Evolutionary conservation across 2,888 invertebrate species (phyloP).

Genomic region (Nephrotoma guestfalica): DNA sequence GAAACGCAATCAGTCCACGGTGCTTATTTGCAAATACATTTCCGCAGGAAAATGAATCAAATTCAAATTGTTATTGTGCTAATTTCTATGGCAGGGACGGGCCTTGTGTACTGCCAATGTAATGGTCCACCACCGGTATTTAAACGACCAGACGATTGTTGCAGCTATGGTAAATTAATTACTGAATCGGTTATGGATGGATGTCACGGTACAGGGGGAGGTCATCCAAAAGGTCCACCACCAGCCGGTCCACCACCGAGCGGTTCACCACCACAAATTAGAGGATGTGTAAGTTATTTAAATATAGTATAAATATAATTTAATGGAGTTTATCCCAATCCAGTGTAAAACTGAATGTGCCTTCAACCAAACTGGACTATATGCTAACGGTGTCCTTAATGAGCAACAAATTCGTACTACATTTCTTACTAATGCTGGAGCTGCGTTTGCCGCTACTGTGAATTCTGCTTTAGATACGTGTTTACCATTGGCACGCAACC

Average conservation of each 20-base stretch:
- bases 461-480: not conserved
- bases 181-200: not conserved
- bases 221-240: not conserved
- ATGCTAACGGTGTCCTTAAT: not conserved
- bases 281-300: not conserved
- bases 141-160: not conserved
- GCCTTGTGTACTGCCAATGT: not conserved
- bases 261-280: not conserved
- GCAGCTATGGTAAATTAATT: not conserved
- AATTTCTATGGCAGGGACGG: not conserved
- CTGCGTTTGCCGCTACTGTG: not conserved
- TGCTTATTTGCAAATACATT: not conserved
- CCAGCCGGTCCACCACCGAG: not conserved
- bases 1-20: not conserved
- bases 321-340: not conserved
- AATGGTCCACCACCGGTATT: not conserved
- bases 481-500: not conserved
- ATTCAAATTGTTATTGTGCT: not conserved
- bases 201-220: not conserved
- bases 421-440: not conserved
- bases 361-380: not conserved
- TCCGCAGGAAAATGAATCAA: not conserved
- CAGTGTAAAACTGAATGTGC: not conserved
- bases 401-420: not conserved
- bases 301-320: not conserved